phyloP scores from a whole-genome alignment of 2,888 invertebrate genomes.

The Steinernema carpocapsae region DNA sequence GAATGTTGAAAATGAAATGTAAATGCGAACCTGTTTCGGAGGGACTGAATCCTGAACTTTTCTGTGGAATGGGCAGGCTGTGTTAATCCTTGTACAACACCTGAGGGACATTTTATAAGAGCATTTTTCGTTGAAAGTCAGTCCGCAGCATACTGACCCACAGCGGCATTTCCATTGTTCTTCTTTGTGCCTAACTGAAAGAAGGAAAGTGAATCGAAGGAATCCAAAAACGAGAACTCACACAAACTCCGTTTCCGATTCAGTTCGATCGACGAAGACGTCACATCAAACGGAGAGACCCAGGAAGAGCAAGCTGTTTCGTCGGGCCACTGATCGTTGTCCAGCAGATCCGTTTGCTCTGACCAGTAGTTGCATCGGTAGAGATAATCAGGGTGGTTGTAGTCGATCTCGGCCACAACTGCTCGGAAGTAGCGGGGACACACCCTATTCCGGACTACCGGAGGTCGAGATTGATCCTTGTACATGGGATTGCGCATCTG shows the following conservation, averaged over 20 bases:
- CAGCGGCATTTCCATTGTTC: slow-evolving; percentile 29
- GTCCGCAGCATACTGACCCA: not conserved
- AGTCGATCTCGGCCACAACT: slow-evolving; percentile 8
- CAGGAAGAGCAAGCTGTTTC: not conserved
- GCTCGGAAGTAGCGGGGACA: slow-evolving; percentile 23
- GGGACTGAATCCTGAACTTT: not conserved
- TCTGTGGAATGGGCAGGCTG: slow-evolving; percentile 1
- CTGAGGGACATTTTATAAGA: not conserved
- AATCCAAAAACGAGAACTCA: not conserved
- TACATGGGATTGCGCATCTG: slow-evolving; percentile 11
- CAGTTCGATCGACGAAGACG: slow-evolving; percentile 1
- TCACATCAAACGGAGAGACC: slow-evolving; percentile 23
- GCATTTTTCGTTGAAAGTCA: slow-evolving; percentile 22
- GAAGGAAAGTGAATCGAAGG: not conserved
- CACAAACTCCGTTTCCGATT: slow-evolving; percentile 21
- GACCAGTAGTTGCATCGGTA: slow-evolving; percentile 23
- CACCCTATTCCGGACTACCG: not conserved
- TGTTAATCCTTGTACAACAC: slow-evolving; percentile 19
- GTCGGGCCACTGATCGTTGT: slow-evolving; percentile 20
- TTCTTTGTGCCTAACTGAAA: slow-evolving; percentile 23
- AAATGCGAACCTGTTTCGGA: slow-evolving; percentile 9
- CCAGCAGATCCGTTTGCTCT: not conserved
- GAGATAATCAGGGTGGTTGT: slow-evolving; percentile 20
- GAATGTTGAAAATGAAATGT: not conserved
- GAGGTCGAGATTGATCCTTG: not conserved